Base-by-base conservation (phyloP, 1,140 invertebrate genomes). In the Drosophila eugracilis region DNA sequence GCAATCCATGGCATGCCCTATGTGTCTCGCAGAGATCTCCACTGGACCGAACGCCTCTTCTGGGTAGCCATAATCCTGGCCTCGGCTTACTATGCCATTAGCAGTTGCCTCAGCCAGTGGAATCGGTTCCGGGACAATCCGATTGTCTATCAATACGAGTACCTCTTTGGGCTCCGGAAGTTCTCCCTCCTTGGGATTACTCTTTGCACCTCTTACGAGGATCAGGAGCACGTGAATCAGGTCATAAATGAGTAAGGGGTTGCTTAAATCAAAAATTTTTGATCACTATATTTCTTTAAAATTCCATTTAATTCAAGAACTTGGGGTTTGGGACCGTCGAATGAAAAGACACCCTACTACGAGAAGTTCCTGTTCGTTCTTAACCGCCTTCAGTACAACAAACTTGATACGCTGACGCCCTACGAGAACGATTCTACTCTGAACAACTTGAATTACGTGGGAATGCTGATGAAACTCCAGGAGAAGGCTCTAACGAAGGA, bases 101-200 rank as follows among this genome's bases (percentile, higher is more conserved):
- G 19, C 44, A 88, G 80, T 22, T 90, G 89, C 44, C 54, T 55
- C 5, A 48, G 49, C 5, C 89, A 91, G 22, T 90, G 83, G 85
- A 39, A 77, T 37, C 72, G 89, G 17, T 91, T 71, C 67, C 85
- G 83, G 2, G 47, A 91, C 7, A 89, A 90, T 60, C 89, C 89
- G 0, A 73, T 90, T 67, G 83, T 91, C 19, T 91, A 88, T 52
- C 81, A 83, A 32, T 84, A 88, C 36, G 89, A 91, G 65, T 89
- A 69, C 59, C 50, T 89, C 14, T 80, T 60, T 26, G 73, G 66
- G 1, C 36, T 86, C 22, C 73, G 74, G 12, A 77, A 89, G 17
- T 88, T 91, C 28, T 60, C 76, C n/a, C 75, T 85, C 41, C 30
- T 81, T 0, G 89, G 89, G 0, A 28, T 90, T 0, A 91, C 89